Evolutionary conservation across 2,888 invertebrate species (phyloP).

Genomic region (Eilema caniola): DNA sequence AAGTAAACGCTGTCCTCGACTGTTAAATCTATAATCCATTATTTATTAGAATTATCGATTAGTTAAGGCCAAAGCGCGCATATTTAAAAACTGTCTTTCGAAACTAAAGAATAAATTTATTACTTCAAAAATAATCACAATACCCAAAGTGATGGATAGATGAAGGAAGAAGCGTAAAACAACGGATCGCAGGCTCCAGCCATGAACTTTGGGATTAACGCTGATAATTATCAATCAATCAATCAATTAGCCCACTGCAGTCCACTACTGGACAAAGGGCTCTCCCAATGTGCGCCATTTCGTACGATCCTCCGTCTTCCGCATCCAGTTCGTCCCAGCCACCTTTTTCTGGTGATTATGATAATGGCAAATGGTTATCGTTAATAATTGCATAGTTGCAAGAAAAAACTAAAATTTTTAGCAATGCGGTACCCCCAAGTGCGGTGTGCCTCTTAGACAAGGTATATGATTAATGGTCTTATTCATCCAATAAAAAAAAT

Average conservation of each 20-base stretch:
- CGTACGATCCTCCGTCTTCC: too few species aligned
- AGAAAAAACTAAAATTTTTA: neutral
- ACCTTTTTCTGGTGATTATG: too few species aligned
- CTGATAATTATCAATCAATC: too few species aligned
- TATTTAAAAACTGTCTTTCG: neutral
- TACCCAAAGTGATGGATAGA: too few species aligned
- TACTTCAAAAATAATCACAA: neutral
- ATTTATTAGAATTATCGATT: neutral
- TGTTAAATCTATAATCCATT: neutral
- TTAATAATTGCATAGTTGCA: neutral
- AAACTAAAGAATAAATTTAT: neutral
- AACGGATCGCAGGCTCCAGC: too few species aligned
- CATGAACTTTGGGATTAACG: neutral
- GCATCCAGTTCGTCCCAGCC: too few species aligned
- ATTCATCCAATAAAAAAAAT: neutral
- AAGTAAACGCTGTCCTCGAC: neutral
- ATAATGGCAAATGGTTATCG: neutral
- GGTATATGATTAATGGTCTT: neutral
- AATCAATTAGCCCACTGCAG: too few species aligned
- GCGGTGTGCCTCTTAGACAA: too few species aligned
- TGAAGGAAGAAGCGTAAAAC: too few species aligned
- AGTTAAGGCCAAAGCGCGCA: conserved; percentile 1
- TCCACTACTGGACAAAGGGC: too few species aligned
- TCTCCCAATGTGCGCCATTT: too few species aligned
- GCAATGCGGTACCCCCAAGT: too few species aligned